phyloP scores from a whole-genome alignment of 1,140 invertebrate genomes.

The Mercenaria mercenaria region DNA sequence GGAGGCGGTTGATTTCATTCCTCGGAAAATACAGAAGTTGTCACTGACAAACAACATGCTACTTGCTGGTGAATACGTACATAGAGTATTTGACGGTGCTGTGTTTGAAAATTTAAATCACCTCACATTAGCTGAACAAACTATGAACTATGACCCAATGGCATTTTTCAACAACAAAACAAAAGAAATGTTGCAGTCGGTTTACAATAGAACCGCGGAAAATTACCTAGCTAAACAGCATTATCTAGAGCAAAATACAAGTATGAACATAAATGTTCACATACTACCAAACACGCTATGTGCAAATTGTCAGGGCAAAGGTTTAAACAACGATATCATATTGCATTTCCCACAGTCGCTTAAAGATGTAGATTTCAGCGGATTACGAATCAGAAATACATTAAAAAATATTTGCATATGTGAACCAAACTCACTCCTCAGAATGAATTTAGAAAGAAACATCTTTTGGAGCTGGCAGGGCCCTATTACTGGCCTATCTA shows the following conservation, averaged over 20 bases:
- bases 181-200: neutral
- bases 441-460: neutral
- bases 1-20: neutral
- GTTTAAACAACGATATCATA: neutral
- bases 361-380: neutral
- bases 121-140: neutral
- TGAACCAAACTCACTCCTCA: neutral
- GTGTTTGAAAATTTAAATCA: neutral
- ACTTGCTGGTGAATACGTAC: neutral
- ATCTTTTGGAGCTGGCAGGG: neutral
- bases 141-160: neutral
- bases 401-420: constrained; percentile 35
- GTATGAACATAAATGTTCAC: neutral
- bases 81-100: neutral
- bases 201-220: neutral
- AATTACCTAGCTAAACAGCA: neutral
- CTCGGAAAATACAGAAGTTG: neutral
- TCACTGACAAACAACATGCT: constrained; percentile 9
- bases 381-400: neutral
- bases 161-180: neutral
- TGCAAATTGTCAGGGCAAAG: neutral
- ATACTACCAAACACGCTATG: neutral
- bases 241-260: neutral
- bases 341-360: neutral
- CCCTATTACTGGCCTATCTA: neutral